Base-by-base conservation (phyloP, 2,113 vertebrate genomes). In the Alouatta palliata region DNA sequence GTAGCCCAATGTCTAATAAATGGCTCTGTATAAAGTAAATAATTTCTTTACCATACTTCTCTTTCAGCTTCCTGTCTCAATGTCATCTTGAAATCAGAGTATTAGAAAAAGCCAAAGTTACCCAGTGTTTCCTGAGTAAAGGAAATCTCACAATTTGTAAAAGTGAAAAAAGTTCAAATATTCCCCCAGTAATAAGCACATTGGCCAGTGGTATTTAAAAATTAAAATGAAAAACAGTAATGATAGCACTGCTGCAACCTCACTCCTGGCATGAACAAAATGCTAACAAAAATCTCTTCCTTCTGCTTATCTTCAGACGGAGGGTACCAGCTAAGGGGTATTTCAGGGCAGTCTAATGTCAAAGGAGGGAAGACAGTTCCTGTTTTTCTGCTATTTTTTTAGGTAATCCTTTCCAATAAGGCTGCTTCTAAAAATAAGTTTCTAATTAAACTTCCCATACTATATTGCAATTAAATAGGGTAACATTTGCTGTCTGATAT, bases 371-470 rank as follows among this genome's bases (percentile, higher is more conserved):
- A 96, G 93, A 5, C 0, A 58, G 8, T 75, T 27, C 32, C 32
- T 94, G 1, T 16, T 11, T 11, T 76, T 79, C 2, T 47, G 6
- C 77, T 71, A 73, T 61, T 16, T n/a, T 80, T 97, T 97, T 92
- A 98, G 97, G 92, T 58, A 40, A 92, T 87, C 43, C 30, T 97
- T 86, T 98, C 92, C 94, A 93, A 98, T 43, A 98, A 97, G 98
- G 94, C 73, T 90, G 97, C 98, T 98, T 99, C 98, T 98, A 98
- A 99, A 98, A 98, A 97, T 98, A 98, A 98, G 98, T 98, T 99
- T 99, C 98, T 98, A 99, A 98, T 99, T 99, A 98, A 99, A 97
- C 97, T 98, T 99, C 98, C 96, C 95, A 97, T 98, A 98, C 97
- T 77, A 1, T 97, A 98, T 98, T 98, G 91, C 84, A 98, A 90